A percentile compares a stretch with the other conserved stretches of the same genome.
phyloP scores from a whole-genome alignment of 2,888 invertebrate genomes.

The Drosophila flavopinicola region DNA sequence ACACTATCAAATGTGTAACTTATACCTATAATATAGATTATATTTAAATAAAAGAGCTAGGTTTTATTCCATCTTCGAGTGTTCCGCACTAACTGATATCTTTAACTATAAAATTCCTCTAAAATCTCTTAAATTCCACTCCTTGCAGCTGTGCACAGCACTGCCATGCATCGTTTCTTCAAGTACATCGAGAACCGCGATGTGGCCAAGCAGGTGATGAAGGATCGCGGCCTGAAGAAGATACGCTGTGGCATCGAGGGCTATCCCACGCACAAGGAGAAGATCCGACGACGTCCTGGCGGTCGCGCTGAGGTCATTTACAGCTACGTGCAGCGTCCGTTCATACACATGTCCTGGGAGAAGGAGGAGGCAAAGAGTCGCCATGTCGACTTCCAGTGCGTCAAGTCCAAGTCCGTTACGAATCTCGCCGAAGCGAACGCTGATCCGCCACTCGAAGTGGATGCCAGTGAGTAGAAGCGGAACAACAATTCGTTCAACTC shows the following conservation, averaged over 20 bases:
- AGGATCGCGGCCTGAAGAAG: slow-evolving; percentile 98
- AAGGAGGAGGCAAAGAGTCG: slow-evolving; percentile 99
- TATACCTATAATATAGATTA: too few species aligned
- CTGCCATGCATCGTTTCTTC: slow-evolving; percentile 98
- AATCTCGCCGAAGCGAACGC: slow-evolving; percentile 98
- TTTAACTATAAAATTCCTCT: too few species aligned
- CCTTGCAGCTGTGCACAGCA: slow-evolving; percentile 93
- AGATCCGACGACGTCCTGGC: slow-evolving; percentile 97
- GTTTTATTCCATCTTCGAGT: too few species aligned
- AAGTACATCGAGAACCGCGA: slow-evolving; percentile 99
- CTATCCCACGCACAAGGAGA: slow-evolving; percentile 99
- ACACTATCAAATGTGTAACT: too few species aligned
- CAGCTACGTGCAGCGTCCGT: slow-evolving; percentile 99
- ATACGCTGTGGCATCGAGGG: slow-evolving; percentile 99
- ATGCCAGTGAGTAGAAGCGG: slow-evolving; percentile 79
- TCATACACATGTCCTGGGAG: slow-evolving; percentile 97
- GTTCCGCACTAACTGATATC: too few species aligned
- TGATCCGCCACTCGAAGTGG: slow-evolving; percentile 88
- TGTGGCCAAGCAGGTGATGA: slow-evolving; percentile 99
- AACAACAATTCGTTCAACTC: background rate
- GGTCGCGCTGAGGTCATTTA: slow-evolving; percentile 97
- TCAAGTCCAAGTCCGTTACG: slow-evolving; percentile 98
- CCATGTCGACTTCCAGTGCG: slow-evolving; percentile 99
- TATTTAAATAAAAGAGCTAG: too few species aligned
- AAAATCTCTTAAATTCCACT: too few species aligned